These are phyloP conservation scores for Allolobophora icterica DNA, from an alignment of 2,888 invertebrate genomes.

Conservation along the genomic window DNA sequence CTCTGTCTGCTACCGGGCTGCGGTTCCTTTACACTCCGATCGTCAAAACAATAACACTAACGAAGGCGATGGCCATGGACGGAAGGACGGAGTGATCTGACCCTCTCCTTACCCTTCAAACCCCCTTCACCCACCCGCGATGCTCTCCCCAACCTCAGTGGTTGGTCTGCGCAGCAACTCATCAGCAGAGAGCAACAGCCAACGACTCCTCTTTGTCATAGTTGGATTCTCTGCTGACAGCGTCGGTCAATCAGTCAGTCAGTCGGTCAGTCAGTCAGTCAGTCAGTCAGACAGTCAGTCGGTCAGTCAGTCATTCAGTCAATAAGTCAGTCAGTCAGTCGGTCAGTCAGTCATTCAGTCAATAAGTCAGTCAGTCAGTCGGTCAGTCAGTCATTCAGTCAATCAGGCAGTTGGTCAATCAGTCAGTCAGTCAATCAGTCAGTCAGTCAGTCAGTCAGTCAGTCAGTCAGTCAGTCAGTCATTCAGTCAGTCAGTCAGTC, in stretches of 20 bases:
- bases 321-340: too few species aligned
- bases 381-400: background rate
- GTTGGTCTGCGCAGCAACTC: background rate
- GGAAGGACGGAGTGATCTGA: background rate
- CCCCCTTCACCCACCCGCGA: background rate
- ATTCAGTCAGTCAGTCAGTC: too few species aligned
- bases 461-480: background rate
- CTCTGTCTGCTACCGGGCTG: background rate
- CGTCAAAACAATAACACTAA: background rate
- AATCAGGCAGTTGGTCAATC: background rate
- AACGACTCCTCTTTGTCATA: background rate
- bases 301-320: too few species aligned
- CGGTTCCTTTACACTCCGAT: background rate
- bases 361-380: background rate
- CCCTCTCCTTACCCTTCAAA: background rate
- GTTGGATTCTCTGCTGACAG: background rate
- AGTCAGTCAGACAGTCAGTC: too few species aligned
- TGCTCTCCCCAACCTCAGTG: background rate
- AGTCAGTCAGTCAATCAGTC: background rate
- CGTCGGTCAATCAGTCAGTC: too few species aligned
- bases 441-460: background rate
- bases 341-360: too few species aligned
- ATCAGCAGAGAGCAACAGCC: background rate
- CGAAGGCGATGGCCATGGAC: background rate
- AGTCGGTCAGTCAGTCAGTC: too few species aligned